Evolutionary conservation across 2,888 invertebrate genomes (phyloP), one percentile per base, ranked within the genome.

Genomic region (Lucinisca nassula): DNA sequence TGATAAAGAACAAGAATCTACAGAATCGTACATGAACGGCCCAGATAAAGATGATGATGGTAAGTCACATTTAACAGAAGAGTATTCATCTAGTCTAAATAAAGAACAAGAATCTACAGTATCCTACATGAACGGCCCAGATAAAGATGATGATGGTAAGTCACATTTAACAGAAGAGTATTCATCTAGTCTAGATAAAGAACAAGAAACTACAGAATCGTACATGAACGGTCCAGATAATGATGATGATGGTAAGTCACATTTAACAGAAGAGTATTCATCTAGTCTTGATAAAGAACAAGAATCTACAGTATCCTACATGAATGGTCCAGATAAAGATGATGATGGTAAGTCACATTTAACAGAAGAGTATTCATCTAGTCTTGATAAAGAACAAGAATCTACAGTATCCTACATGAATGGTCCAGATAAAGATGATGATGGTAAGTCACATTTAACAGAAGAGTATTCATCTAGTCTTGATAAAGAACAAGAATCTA

Each of bases 161-260:
- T 72, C n/a, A n/a, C 97, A 97, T 55, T 98, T 98, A 93, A 97
- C 98, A 30, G 97, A 97, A 72, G 89, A 95, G 93, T 67, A 35
- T 17, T 67, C 67, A 67, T 32, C 67, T 67, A 67, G 67, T 67
- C 61, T 94, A 93, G 67, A 84, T 14, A 49, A 6, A n/a, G 75
- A 76, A 21, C 75, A 37, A 37, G 79, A 79, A 10, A 55, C 32
- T 14, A 45, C 78, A 21, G 38, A 38, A 12, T 72, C 81, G 49
- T 72, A 79, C 12, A 75, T 88, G 21, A 90, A 89, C 35, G 89
- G 88, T 10, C 83, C 83, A 32, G 84, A 84, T 21, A 88, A 83
- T 12, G 88, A 92, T 87, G 93, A 93, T 86, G 93, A 94, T 88
- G 93, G 93, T 93, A 72, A 45, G 73, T 72, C n/a, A n/a, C 97